Evolutionary conservation across 1,140 invertebrate genomes (phyloP).

Genomic region (Pristionchus pacificus): DNA sequence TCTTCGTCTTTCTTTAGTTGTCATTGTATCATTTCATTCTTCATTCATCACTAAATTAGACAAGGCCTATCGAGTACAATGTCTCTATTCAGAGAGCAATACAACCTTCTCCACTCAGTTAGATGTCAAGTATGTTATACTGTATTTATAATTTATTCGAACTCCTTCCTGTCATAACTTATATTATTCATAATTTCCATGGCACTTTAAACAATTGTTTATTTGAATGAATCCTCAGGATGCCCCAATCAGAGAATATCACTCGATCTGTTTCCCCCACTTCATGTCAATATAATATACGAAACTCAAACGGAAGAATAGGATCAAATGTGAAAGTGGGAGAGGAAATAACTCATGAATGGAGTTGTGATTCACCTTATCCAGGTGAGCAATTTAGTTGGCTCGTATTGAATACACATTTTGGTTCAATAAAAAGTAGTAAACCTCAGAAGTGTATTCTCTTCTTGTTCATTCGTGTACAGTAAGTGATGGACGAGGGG

Average conservation of each 20-base stretch:
- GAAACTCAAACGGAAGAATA: slow-evolving; percentile 25
- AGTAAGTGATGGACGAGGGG: slow-evolving; percentile 38
- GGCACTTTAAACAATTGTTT: too few species aligned
- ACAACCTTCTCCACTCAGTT: slow-evolving; percentile 28
- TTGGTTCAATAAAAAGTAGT: too few species aligned
- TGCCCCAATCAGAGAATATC: slow-evolving; percentile 30
- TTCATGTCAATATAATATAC: slow-evolving; percentile 20
- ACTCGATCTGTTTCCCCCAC: slow-evolving; percentile 22
- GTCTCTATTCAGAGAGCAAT: slow-evolving; percentile 38
- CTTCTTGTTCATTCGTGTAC: slow-evolving; percentile 36
- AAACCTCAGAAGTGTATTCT: not conserved
- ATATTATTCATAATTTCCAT: too few species aligned
- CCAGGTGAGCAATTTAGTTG: not conserved
- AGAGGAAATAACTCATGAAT: not conserved
- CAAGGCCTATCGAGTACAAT: slow-evolving; percentile 41
- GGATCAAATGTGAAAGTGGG: slow-evolving; percentile 21
- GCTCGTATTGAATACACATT: not conserved
- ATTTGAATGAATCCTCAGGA: slow-evolving; percentile 35
- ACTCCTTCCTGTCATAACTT: too few species aligned
- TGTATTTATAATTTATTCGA: not conserved
- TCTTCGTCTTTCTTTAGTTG: slow-evolving; percentile 36
- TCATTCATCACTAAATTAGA: slow-evolving; percentile 44
- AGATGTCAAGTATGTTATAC: slow-evolving; percentile 31
- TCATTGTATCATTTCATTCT: slow-evolving; percentile 42
- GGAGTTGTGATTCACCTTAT: not conserved